Evolutionary conservation across 2,888 invertebrate genomes (phyloP).

Genomic region (Fabriciana adippe): DNA sequence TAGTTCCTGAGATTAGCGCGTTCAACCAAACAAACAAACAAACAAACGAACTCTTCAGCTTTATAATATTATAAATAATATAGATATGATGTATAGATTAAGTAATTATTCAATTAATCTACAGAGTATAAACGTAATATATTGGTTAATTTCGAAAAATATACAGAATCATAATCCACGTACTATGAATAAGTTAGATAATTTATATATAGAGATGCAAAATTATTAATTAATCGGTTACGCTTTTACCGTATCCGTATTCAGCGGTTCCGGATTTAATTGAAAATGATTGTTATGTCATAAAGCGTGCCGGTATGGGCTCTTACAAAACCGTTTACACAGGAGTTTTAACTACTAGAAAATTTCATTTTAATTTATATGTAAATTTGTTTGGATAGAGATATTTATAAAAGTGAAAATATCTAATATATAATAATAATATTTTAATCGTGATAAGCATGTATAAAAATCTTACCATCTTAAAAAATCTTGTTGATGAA

Average conservation of each 20-base stretch:
- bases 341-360: slow-evolving; percentile 23
- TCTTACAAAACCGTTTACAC: slow-evolving; percentile 23
- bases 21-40: too few relatives aligned
- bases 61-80: too few relatives aligned
- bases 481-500: too few relatives aligned
- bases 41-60: too few relatives aligned
- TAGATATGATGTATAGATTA: too few relatives aligned
- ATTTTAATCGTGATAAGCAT: too few relatives aligned
- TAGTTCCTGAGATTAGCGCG: too few relatives aligned
- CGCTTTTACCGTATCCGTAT: slow-evolving; percentile 43
- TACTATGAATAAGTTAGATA: neutral
- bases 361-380: slow-evolving; percentile 2
- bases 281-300: slow-evolving; percentile 41
- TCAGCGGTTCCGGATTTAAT: slow-evolving; percentile 35
- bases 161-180: neutral
- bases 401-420: slow-evolving; percentile 1
- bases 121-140: too few relatives aligned
- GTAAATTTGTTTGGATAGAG: slow-evolving; percentile 8
- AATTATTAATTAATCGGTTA: slow-evolving; percentile 23
- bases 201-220: neutral
- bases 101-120: too few relatives aligned
- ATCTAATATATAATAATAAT: too few relatives aligned
- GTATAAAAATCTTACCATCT: too few relatives aligned
- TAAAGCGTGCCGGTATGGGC: slow-evolving; percentile 21
- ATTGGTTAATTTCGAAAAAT: too few relatives aligned